Base-by-base conservation (phyloP, 2,113 vertebrate genomes). In the Eclectus roratus region DNA sequence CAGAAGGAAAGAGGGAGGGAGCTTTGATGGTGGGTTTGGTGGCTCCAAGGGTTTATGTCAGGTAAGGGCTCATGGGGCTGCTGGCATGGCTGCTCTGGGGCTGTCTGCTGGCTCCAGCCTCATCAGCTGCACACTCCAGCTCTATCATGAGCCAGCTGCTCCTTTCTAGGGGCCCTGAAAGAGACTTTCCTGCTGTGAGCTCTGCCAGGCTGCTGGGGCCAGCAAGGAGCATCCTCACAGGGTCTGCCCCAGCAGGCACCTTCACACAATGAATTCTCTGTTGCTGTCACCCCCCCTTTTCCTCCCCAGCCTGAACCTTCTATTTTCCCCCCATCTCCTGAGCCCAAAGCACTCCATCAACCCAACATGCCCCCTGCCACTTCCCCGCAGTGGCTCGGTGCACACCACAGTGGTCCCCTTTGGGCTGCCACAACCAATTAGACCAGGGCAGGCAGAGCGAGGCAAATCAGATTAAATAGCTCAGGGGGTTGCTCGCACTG, bases 391-490 rank as follows among this genome's bases (percentile, higher is more conserved):
- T 41, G 81, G 87, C 94, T 76, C 76, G 16, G 80, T 0, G 92
- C 94, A 95, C 63, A 56, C 80, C 13, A 17, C 96, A 96, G 94
- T 93, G 91, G 83, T 94, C 88, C 90, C 85, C 56, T 91, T 69
- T 5, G 49, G 12, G 83, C 96, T 96, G 96, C 92, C 96, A 96
- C 93, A 94, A 96, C 80, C 96, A 96, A 96, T 96, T 96, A 97
- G 70, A 1, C 10, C 76, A 37, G 90, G 90, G 85, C 91, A 95
- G 93, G 93, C 88, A 3, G 93, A 96, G 92, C 90, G 61, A 95
- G 41, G 93, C 69, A 96, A 96, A 96, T 97, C 96, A 93, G 93
- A 96, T 96, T 97, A 97, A 97, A 96, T 92, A 93, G 94, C 93
- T 96, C 96, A 85, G 77, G 93, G 94, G 93, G 91, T 93, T 44